A percentile compares a stretch with the other conserved stretches of the same genome.
Evolutionary conservation across 2,113 vertebrate species (phyloP).

Genomic region (Heterocephalus glaber): DNA sequence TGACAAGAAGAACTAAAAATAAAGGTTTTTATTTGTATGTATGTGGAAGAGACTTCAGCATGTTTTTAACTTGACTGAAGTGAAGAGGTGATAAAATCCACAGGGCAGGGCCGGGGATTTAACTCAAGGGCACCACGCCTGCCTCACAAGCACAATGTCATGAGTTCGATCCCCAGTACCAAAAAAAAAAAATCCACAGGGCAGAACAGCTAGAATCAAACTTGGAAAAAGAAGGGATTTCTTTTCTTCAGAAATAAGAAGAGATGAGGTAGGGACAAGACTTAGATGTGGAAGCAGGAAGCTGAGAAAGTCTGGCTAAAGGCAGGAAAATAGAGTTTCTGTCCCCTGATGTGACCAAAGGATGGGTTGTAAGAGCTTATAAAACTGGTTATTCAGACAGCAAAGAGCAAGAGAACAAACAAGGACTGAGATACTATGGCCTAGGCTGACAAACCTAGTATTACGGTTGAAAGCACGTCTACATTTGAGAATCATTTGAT

Average conservation of each 20-base stretch:
- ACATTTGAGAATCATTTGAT: background rate
- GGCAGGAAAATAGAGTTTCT: background rate
- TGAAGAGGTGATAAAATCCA: slow-evolving; percentile 19
- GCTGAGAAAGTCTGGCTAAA: background rate
- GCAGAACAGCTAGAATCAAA: background rate
- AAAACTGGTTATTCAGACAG: background rate
- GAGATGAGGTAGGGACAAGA: background rate
- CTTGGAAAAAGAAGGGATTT: background rate
- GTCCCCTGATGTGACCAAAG: background rate
- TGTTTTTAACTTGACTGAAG: background rate
- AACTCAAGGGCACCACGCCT: too few species aligned
- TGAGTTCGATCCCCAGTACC: too few species aligned
- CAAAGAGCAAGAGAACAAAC: background rate
- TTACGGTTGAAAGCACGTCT: background rate
- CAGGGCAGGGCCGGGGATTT: too few species aligned
- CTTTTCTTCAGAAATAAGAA: background rate
- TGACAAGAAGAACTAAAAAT: background rate
- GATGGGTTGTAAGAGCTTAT: background rate
- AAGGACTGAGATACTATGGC: background rate
- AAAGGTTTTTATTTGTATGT: background rate
- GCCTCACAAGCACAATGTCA: too few species aligned
- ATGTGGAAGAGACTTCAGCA: background rate
- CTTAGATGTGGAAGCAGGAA: background rate
- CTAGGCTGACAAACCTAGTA: background rate
- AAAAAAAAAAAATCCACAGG: slow-evolving; percentile 39